Conservation (phyloP, 2,113 vertebrate genomes). For the Benitochromis conjunctus region DNA sequence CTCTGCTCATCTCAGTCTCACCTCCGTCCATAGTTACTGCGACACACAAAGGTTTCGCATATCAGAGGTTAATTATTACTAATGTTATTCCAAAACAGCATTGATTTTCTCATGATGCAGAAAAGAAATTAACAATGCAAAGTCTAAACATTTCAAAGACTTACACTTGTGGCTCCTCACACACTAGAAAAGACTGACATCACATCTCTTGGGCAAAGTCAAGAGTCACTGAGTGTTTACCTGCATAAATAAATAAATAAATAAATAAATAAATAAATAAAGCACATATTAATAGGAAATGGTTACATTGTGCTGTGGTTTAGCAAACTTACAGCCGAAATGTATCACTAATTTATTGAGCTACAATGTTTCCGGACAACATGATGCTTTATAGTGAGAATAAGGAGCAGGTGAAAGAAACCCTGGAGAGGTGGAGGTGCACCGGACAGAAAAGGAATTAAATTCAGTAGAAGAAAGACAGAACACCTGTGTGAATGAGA, state of each 20-base stretch:
- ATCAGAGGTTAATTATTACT: neutral
- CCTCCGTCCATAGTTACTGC: conserved; percentile 45
- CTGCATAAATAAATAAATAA: neutral
- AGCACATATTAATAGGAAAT: neutral
- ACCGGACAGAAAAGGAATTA: neutral
- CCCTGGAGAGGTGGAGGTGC: neutral
- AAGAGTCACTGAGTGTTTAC: neutral
- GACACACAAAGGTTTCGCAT: neutral
- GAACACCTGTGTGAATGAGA: neutral
- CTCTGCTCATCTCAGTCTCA: conserved; percentile 31
- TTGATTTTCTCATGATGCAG: neutral
- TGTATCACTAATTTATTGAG: neutral
- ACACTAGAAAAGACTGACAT: neutral
- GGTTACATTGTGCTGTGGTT: neutral
- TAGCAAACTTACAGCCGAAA: neutral
- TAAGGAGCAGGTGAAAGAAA: neutral
- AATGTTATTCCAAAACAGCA: neutral
- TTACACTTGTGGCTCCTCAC: neutral
- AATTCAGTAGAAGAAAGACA: neutral
- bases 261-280: neutral
- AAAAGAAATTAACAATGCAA: neutral
- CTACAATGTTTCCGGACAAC: neutral
- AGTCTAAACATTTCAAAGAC: neutral
- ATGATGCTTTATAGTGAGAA: neutral
- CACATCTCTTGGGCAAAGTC: neutral